Percentiles rank a stretch among this genome's conserved stretches.
Evolutionary conservation across 2,888 invertebrate species (phyloP).

Genomic region (Nesidiocoris tenuis): DNA sequence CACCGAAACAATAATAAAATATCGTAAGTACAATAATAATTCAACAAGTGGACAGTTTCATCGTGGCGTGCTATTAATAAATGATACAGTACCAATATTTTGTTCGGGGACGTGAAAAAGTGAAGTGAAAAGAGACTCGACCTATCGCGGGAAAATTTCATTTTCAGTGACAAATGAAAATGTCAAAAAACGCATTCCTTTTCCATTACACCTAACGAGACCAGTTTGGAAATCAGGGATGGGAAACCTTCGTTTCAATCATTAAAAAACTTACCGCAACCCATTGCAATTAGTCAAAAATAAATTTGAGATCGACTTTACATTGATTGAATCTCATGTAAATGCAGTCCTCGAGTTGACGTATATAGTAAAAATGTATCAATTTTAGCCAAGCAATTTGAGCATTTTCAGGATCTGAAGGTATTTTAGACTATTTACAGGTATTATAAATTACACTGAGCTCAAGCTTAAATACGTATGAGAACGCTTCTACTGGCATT

Average conservation of each 20-base stretch:
- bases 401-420: conserved; percentile 49
- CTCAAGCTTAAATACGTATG: conserved; percentile 37
- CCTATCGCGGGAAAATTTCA: too few relatives aligned
- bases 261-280: background rate
- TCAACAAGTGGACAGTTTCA: conserved; percentile 35
- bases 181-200: too few relatives aligned
- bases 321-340: conserved; percentile 38
- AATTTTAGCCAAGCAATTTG: conserved; percentile 49
- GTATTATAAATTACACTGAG: conserved; percentile 39
- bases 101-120: background rate
- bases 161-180: too few relatives aligned
- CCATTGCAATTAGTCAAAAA: conserved; percentile 34
- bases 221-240: background rate
- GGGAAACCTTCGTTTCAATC: background rate
- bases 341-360: conserved; percentile 47
- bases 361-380: conserved; percentile 41
- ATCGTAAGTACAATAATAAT: conserved; percentile 25
- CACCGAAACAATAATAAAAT: conserved; percentile 42
- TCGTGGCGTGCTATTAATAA: conserved; percentile 37
- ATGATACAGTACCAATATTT: conserved; percentile 18
- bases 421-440: conserved; percentile 41
- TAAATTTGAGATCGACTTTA: conserved; percentile 40
- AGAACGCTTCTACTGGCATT: conserved; percentile 34
- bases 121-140: background rate
- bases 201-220: too few relatives aligned